A percentile compares a stretch with the other conserved stretches of the same genome.
Evolutionary conservation across 2,888 invertebrate genomes (phyloP).

Genomic region (Leucoptera coffeella): DNA sequence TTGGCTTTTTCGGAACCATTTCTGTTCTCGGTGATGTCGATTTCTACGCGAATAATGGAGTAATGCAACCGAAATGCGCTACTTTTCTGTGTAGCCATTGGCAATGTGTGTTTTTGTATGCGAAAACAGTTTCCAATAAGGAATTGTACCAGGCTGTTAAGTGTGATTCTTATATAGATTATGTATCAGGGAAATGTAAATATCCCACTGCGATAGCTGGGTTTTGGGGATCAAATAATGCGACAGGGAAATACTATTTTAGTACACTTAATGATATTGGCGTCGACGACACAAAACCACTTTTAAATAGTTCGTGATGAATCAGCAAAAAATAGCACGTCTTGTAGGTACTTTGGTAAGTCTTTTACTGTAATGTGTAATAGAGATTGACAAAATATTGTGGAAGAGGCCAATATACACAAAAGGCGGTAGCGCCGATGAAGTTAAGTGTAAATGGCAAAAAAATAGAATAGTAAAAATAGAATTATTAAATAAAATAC

Average conservation of each 20-base stretch:
- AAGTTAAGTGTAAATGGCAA: too few relatives aligned
- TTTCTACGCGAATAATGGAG: constrained; percentile 54
- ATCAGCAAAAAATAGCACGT: too few relatives aligned
- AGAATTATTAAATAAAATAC: too few relatives aligned
- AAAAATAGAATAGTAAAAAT: too few relatives aligned
- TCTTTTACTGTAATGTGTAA: too few relatives aligned
- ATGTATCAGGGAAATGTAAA: constrained; percentile 24
- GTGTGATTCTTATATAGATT: constrained; percentile 23
- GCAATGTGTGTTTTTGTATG: constrained; percentile 27
- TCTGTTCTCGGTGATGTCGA: constrained; percentile 49
- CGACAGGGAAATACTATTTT: constrained; percentile 28
- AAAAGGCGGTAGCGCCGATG: too few relatives aligned
- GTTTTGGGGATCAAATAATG: constrained; percentile 34
- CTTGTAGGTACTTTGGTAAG: too few relatives aligned
- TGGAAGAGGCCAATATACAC: too few relatives aligned
- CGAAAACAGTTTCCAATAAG: constrained; percentile 21
- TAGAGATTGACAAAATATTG: too few relatives aligned
- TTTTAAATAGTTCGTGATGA: too few relatives aligned
- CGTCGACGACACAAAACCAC: too few relatives aligned
- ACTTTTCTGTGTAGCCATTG: constrained; percentile 34
- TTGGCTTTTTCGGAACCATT: constrained; percentile 44
- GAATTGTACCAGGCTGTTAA: constrained; percentile 26
- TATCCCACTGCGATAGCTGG: constrained; percentile 31
- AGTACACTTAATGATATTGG: too few relatives aligned
- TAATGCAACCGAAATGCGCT: constrained; percentile 47